These are phyloP conservation scores for Sinosuthora webbiana DNA, from an alignment of 2,113 vertebrate genomes.

Conservation along the genomic window DNA sequence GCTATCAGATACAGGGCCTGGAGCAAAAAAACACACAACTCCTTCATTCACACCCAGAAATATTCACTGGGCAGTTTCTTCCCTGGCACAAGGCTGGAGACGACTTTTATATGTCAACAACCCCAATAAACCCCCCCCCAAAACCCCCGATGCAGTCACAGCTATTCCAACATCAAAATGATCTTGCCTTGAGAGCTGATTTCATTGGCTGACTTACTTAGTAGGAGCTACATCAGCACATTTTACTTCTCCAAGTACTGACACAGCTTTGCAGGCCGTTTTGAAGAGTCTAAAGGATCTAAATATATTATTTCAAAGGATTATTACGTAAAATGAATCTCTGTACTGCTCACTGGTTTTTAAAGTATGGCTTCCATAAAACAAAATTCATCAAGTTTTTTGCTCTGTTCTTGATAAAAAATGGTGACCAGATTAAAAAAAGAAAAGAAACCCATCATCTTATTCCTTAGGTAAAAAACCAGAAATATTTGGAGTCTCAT, in stretches of 20 bases:
- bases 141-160: neutral
- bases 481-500: neutral
- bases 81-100: neutral
- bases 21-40: neutral
- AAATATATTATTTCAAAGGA: neutral
- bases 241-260: neutral
- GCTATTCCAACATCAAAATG: neutral
- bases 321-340: neutral
- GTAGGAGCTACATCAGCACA: neutral
- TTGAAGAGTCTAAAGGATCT: neutral
- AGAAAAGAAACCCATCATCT: neutral
- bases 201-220: constrained; percentile 8
- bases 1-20: constrained; percentile 98
- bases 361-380: neutral
- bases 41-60: neutral
- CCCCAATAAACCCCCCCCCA: neutral
- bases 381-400: neutral
- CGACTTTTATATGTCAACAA: neutral
- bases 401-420: neutral
- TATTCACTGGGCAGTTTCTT: neutral
- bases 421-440: neutral
- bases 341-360: neutral
- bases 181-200: neutral
- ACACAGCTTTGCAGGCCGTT: neutral
- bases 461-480: neutral